Base-by-base conservation (phyloP, 2,888 invertebrate genomes). In the Luperina testacea region DNA sequence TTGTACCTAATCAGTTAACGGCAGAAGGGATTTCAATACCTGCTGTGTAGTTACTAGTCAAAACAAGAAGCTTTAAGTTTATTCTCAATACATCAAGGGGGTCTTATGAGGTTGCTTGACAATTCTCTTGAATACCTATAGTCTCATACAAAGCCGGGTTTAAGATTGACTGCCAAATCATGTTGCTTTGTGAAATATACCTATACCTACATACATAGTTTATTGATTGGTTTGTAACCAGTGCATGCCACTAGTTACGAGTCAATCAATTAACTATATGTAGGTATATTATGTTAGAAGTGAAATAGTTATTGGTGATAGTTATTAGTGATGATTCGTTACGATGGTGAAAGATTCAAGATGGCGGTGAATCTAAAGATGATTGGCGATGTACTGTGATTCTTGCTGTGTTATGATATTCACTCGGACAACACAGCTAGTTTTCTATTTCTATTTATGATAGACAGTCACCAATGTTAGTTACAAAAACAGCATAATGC, bases 371-470 rank as follows among this genome's bases (percentile, higher is more conserved):
- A 45, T 61, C 27, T 42, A 42, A 15, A 3, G 8, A 38, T 51
- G 59, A 20, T 63, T 24, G 6, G n/a, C 20, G 48, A 45, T 69
- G 13, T 20, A 42, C 13, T 48, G 24, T 72, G 72, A 45, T 65
- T 48, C 2, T 57, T 67, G 11, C 20, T 32, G n/a, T 59, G 63
- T 42, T 70, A 27, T 0, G 13, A 64, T 11, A 27, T 65, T 57
- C 32, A 83, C 72, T 9, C 17, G 32, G 57, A 81, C 81, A 27
- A 20, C 71, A 71, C 71, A 57, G 15, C 63, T 75, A 61, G 20
- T 61, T 73, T 74, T 61, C 59, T 77, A 42, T 67, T 51, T 67
- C 27, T 72, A 72, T 48, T 61, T 32, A 17, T 61, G 38, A 59
- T 53, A 7, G 71, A 77, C 83, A 68, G 15, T 57, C 51, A 81